Percentiles rank a stretch among this genome's conserved stretches.
These are phyloP conservation scores for Melanostoma scalare DNA, from an alignment of 2,888 invertebrate genomes.

Conservation along the genomic window DNA sequence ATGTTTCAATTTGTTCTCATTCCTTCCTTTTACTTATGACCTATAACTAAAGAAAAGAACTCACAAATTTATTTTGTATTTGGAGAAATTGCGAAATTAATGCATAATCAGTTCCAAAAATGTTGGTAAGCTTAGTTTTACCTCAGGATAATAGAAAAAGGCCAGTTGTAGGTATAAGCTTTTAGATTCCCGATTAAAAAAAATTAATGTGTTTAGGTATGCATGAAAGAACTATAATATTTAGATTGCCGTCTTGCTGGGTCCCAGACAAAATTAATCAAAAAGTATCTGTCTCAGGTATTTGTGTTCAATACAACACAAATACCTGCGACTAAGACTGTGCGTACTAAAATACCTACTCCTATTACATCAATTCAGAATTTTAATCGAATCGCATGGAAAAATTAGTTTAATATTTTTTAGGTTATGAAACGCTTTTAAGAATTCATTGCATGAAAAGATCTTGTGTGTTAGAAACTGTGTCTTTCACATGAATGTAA, in stretches of 20 bases:
- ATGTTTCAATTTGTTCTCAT: slow-evolving; percentile 34
- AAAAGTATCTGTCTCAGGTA: no score
- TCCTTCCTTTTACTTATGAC: slow-evolving; percentile 2
- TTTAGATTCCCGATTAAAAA: slow-evolving; percentile 23
- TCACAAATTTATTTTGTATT: neutral
- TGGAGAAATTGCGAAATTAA: neutral
- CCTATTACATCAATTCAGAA: no score
- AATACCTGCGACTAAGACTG: no score
- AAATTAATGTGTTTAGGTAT: slow-evolving; percentile 31
- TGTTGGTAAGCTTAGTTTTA: slow-evolving; percentile 33
- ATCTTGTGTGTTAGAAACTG: neutral
- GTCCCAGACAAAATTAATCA: slow-evolving; percentile 19
- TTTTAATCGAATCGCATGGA: no score
- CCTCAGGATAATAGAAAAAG: slow-evolving; percentile 19
- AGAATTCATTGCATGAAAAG: neutral
- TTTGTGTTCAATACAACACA: no score
- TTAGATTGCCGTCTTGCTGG: neutral
- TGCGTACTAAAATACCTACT: no score
- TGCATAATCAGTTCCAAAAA: slow-evolving; percentile 25
- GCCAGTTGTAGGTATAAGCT: slow-evolving; percentile 21
- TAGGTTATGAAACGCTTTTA: no score
- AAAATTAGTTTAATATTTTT: no score
- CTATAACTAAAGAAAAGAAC: neutral
- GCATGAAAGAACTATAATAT: no score
- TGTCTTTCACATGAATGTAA: no score